Conservation (phyloP, 2,888 invertebrate species). For the Uloborus plumipes region DNA sequence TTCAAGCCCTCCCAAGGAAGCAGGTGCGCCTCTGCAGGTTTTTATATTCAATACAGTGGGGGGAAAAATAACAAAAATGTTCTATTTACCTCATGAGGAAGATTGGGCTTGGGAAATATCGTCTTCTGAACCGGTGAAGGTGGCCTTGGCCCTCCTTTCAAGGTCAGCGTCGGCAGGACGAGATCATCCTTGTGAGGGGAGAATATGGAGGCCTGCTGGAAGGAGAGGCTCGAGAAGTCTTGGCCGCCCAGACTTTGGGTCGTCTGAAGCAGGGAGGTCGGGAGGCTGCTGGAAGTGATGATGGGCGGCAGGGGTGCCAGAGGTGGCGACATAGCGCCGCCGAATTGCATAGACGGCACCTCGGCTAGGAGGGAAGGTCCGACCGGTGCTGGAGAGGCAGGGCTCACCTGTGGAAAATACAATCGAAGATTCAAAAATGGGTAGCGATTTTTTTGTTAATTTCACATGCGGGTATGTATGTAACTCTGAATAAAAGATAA, state of each 20-base stretch:
- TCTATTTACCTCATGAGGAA: constrained; percentile 43
- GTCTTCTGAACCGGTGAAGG: constrained; percentile 42
- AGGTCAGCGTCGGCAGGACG: not conserved
- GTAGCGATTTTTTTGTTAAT: too few species aligned
- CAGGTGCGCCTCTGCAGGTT: too few species aligned
- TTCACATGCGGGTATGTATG: too few species aligned
- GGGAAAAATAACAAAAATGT: not conserved
- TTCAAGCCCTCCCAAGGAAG: too few species aligned
- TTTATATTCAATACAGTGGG: not conserved
- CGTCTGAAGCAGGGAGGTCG: constrained; percentile 24
- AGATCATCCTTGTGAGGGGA: constrained; percentile 11
- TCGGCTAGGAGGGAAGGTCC: constrained; percentile 33
- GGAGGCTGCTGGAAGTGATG: constrained; percentile 32
- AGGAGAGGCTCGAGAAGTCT: constrained; percentile 31
- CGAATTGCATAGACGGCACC: constrained; percentile 41
- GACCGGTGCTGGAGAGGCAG: constrained; percentile 42
- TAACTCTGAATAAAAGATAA: too few species aligned
- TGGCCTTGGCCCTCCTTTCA: constrained; percentile 10
- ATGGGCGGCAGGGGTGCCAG: constrained; percentile 78
- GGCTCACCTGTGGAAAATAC: constrained; percentile 38
- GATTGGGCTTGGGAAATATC: constrained; percentile 45
- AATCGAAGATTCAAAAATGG: not conserved
- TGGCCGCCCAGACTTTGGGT: constrained; percentile 15
- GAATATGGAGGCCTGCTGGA: constrained; percentile 58
- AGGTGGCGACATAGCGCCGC: constrained; percentile 71